Percentiles rank a stretch among this genome's conserved stretches.
These are phyloP conservation scores for Poeciliopsis retropinna DNA, from an alignment of 2,113 vertebrate species.

Conservation along the genomic window DNA sequence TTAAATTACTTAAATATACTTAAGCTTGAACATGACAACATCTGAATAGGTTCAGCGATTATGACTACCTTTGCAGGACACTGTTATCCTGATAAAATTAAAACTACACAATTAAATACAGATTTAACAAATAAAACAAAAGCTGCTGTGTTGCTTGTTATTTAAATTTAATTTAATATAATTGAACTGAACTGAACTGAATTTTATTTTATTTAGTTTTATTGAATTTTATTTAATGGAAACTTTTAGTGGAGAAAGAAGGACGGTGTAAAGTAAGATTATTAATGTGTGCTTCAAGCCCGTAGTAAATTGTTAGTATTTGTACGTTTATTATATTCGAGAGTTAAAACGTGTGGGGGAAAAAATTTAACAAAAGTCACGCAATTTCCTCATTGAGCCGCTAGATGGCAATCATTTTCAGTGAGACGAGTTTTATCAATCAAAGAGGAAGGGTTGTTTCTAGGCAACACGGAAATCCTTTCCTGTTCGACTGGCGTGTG, in stretches of 20 bases:
- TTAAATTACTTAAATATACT: background rate
- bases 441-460: constrained; percentile 55
- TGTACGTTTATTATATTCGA: background rate
- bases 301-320: background rate
- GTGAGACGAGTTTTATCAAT: background rate
- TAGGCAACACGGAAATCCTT: constrained; percentile 39
- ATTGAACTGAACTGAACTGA: too few relatives aligned
- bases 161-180: too few relatives aligned
- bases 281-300: background rate
- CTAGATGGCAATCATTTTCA: constrained; percentile 35
- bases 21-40: background rate
- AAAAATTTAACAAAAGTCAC: background rate
- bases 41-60: background rate
- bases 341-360: background rate
- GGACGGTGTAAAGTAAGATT: too few relatives aligned
- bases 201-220: too few relatives aligned
- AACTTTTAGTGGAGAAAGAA: too few relatives aligned
- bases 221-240: too few relatives aligned
- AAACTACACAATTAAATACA: background rate
- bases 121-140: background rate
- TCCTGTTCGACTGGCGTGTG: background rate
- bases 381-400: background rate
- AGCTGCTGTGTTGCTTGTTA: too few relatives aligned
- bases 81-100: background rate
- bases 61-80: background rate